Evolutionary conservation across 2,888 invertebrate species (phyloP), one percentile per base, ranked within the genome.

Genomic region (Incurvaria masculella): DNA sequence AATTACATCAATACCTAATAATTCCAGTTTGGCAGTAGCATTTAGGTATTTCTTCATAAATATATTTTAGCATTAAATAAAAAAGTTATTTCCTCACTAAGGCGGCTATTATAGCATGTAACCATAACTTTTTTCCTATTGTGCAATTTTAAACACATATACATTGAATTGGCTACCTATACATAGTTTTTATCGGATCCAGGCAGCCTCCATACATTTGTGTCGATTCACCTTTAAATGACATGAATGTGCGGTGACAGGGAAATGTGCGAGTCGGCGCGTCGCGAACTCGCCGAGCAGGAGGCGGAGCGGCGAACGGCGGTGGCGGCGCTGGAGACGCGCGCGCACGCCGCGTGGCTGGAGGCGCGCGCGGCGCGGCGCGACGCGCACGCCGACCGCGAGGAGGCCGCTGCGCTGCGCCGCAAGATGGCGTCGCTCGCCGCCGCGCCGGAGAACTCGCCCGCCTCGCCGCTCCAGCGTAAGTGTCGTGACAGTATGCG

Each of bases 291-390:
- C 51, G 82, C 91, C n/a, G 91, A 92, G 49, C 92, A 92, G 66
- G 89, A 93, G 65, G 87, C 83, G 1, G 67, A 74, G 5, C 79
- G 80, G 17, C 82, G 83, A 58, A 69, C 79, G 0, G 91, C 92
- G 61, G 86, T 92, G 55, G 83, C 91, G 47, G 83, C 85, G 49
- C 80, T 91, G 49, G 94, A 94, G 69, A 86, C 88, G 59, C 89
- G 92, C 55, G 88, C 91, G 16, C 93, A 94, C 68, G 88, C 90
- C 61, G 87, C 89, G 55, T 92, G 91, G 94, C 84, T 95, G 47
- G 83, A 87, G 50, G 88, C 92, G 14, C 80, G 94, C 45, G 88
- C 91, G 61, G 87, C 88, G 27, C 87, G 91, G 63, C 82, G 94
- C 26, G 90, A 88, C 57, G 81, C 90, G 39, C 93, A 94, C 66